A percentile compares a stretch with the other conserved stretches of the same genome.
These are phyloP conservation scores for Macrophya alboannulata DNA, from an alignment of 2,888 invertebrate genomes.

Conservation along the genomic window DNA sequence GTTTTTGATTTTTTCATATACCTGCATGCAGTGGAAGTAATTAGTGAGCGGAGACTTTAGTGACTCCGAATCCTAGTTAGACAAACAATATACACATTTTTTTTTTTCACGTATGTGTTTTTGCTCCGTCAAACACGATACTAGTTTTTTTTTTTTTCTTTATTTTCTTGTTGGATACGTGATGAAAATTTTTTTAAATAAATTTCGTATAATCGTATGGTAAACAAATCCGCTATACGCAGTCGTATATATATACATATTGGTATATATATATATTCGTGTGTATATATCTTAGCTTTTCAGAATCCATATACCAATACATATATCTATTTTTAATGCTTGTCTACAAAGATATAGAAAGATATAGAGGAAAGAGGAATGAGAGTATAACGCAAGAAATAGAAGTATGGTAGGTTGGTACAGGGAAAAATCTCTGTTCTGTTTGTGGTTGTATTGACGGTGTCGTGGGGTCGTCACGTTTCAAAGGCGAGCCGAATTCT, in stretches of 20 bases:
- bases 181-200: conserved; percentile 1
- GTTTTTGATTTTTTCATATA: no score
- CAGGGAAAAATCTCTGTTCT: conserved; percentile 13
- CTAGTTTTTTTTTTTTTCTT: no score
- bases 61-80: no score
- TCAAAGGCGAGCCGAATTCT: conserved; percentile 37
- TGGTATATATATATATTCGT: background rate
- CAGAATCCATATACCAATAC: background rate
- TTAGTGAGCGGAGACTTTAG: no score
- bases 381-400: background rate
- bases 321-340: conserved; percentile 26
- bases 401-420: background rate
- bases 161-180: background rate
- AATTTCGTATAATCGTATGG: background rate
- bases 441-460: conserved; percentile 30
- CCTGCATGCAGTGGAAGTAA: no score
- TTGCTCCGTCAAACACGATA: no score
- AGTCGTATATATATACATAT: background rate
- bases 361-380: background rate
- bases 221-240: background rate
- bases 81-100: no score
- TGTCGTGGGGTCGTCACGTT: conserved; percentile 33
- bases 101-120: no score
- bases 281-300: background rate
- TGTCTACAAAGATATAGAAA: background rate